phyloP scores from a whole-genome alignment of 1,140 invertebrate genomes.

The Drosophila erecta region DNA sequence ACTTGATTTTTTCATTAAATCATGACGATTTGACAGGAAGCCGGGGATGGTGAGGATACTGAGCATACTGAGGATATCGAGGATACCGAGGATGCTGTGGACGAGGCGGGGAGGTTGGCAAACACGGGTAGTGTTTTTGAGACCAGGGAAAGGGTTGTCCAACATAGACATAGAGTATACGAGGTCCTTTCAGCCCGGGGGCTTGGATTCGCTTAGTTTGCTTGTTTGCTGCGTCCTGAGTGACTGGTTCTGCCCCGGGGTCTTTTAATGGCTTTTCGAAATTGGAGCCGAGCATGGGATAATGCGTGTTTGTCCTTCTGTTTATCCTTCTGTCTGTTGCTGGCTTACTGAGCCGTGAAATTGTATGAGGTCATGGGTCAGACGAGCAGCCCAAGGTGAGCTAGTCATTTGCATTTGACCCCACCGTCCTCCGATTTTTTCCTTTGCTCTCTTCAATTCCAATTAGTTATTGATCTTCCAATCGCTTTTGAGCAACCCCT shows the following conservation, averaged over 20 bases:
- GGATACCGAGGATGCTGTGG: not conserved
- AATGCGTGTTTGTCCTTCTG: slow-evolving; percentile 34
- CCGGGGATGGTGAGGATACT: slow-evolving; percentile 17
- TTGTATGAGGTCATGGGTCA: slow-evolving; percentile 48
- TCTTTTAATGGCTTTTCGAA: slow-evolving; percentile 53
- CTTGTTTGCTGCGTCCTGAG: slow-evolving; percentile 51
- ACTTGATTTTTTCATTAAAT: slow-evolving; percentile 81
- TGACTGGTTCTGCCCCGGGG: slow-evolving; percentile 15
- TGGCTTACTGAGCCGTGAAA: slow-evolving; percentile 40
- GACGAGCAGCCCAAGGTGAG: slow-evolving; percentile 8
- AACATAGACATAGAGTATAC: slow-evolving; percentile 4
- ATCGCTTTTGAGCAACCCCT: slow-evolving; percentile 70
- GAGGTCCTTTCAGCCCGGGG: slow-evolving; percentile 20
- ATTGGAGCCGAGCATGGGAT: slow-evolving; percentile 42
- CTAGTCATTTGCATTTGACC: slow-evolving; percentile 17
- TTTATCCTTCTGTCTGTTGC: slow-evolving; percentile 15
- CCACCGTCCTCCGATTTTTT: not conserved
- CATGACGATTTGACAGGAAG: slow-evolving; percentile 80
- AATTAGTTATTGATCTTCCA: slow-evolving; percentile 75
- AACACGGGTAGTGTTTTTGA: slow-evolving; percentile 26
- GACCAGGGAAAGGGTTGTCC: slow-evolving; percentile 44
- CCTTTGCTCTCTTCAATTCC: slow-evolving; percentile 23
- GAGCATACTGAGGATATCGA: not conserved
- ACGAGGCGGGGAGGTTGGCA: slow-evolving; percentile 7
- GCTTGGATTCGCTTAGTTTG: slow-evolving; percentile 58